Base-by-base conservation (phyloP, 2,113 vertebrate species). In the Struthidea cinerea region DNA sequence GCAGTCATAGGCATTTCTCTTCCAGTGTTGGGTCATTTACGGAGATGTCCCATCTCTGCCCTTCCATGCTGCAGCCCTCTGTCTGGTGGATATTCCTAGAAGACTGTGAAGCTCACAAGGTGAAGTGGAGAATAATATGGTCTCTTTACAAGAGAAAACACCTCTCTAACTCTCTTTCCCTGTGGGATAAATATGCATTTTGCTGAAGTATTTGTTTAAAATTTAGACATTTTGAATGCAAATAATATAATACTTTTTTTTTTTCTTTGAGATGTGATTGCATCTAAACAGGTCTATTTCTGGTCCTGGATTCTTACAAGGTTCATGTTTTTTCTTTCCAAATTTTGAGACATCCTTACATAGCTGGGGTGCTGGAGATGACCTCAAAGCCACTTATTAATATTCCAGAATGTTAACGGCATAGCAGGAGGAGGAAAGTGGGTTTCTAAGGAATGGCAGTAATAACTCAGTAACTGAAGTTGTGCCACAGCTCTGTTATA, bases 331-430 rank as follows among this genome's bases (percentile, higher is more conserved):
- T 47, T 94, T 91, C 84, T 46, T 49, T 85, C 50, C 24, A 74
- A 53, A 77, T 93, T 59, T 80, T 94, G 82, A 88, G 79, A 84
- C 91, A 95, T 93, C 71, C 30, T 88, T 67, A 49, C 87, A 96
- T 93, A 96, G 78, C 39, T 95, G 84, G 68, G 92, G 84, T 76
- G 46, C 22, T 80, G 17, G 16, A 83, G 57, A 67, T 56, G 82
- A 90, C 94, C 85, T 93, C 92, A 93, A 96, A 91, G 27, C 61
- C 71, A 81, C 87, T 93, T 84, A 92, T 95, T 93, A 90, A 88
- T 95, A 91, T 94, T 91, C 83, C 33, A 92, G 78, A 96, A 91
- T 47, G 81, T 50, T 86, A 93, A 88, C 4, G 11, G 55, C 79
- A 67, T 35, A 41, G 37, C n/a, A 33, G 27, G 46, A 57, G 63